Conservation (phyloP, 2,113 vertebrate genomes). For the Ibidorhyncha struthersii region DNA sequence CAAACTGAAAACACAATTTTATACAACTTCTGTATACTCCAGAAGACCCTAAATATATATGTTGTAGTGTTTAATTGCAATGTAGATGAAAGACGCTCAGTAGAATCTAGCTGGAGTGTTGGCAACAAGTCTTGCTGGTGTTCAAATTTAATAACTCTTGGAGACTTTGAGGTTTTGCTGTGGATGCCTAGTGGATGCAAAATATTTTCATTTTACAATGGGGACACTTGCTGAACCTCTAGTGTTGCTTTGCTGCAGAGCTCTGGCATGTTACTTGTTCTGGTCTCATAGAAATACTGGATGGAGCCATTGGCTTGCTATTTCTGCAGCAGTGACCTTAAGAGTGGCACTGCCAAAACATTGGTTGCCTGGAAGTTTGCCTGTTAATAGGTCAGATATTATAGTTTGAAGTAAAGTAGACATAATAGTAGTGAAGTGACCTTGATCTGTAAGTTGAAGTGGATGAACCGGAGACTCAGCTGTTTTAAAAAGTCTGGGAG, state of each 20-base stretch:
- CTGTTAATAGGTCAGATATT: not conserved
- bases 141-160: not conserved
- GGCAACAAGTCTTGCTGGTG: not conserved
- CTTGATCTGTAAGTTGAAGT: not conserved
- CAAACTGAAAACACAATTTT: not conserved
- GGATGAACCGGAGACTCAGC: not conserved
- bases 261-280: not conserved
- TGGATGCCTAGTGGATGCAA: not conserved
- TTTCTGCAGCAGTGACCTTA: not conserved
- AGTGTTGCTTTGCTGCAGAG: not conserved
- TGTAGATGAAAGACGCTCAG: not conserved
- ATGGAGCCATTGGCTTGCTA: not conserved
- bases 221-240: not conserved
- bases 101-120: not conserved
- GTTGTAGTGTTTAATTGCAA: not conserved
- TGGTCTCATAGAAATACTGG: not conserved
- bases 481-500: not conserved
- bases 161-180: not conserved
- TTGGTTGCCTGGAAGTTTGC: not conserved
- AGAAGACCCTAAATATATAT: not conserved
- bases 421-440: not conserved
- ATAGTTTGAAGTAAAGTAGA: not conserved
- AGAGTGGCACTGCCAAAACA: not conserved
- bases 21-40: not conserved
- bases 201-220: not conserved